phyloP scores from a whole-genome alignment of 2,797 vertebrate genomes.

The Periophthalmus magnuspinnatus region DNA sequence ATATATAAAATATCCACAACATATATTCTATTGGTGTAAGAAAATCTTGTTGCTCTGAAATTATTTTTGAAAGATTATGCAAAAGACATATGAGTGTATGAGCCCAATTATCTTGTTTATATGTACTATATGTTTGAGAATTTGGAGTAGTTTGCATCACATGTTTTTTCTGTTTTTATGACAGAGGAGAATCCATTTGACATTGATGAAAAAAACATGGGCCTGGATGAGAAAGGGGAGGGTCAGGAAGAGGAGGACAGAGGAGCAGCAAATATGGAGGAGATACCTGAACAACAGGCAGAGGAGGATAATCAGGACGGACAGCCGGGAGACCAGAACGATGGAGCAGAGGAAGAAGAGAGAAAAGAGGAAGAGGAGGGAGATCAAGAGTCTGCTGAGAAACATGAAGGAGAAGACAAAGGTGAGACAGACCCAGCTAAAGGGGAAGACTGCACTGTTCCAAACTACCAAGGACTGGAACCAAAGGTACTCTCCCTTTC shows the following conservation, averaged over 20 bases:
- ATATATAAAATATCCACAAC: not conserved
- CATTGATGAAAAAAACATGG: slow-evolving; percentile 80
- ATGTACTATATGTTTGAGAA: not conserved
- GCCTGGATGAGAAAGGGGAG: slow-evolving; percentile 72
- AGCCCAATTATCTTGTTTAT: too few relatives aligned
- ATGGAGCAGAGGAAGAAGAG: not conserved
- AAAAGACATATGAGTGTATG: too few relatives aligned
- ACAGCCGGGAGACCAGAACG: slow-evolving; percentile 51
- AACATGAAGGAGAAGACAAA: not conserved
- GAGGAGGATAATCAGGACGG: slow-evolving; percentile 55
- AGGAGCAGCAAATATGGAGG: slow-evolving; percentile 59
- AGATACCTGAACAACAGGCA: slow-evolving; percentile 53
- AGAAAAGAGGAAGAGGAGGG: not conserved
- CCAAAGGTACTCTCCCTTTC: slow-evolving; percentile 74
- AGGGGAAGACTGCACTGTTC: slow-evolving; percentile 57
- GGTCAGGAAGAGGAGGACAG: slow-evolving; percentile 65
- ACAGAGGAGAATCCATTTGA: slow-evolving; percentile 87
- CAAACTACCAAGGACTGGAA: slow-evolving; percentile 75
- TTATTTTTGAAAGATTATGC: not conserved
- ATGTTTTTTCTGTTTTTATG: not conserved
- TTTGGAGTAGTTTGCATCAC: not conserved
- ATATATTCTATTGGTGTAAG: too few relatives aligned
- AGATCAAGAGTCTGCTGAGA: not conserved
- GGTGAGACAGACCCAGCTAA: not conserved
- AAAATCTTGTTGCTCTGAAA: not conserved